Conservation (phyloP, 2,797 vertebrate species). For the Micropoecilia bifurca region DNA sequence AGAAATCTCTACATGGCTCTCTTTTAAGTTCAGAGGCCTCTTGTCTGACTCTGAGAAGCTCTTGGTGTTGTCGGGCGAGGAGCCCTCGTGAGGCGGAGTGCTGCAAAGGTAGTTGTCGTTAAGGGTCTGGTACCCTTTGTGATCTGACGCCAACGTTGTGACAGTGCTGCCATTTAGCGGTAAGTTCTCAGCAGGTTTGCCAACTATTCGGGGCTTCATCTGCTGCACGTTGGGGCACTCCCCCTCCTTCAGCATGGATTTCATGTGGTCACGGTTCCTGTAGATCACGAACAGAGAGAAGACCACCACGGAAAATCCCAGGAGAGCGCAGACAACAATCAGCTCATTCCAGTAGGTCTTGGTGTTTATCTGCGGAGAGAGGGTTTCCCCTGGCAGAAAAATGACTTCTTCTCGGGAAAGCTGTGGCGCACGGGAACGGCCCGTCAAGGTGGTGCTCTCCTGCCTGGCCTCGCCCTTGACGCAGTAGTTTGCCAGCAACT, state of each 20-base stretch:
- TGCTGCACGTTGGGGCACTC: conserved; percentile 86
- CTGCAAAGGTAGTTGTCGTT: conserved; percentile 90
- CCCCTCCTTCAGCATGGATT: conserved; percentile 89
- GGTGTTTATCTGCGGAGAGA: conserved; percentile 76
- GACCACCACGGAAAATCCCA: conserved; percentile 82
- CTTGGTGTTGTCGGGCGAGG: conserved; percentile 81
- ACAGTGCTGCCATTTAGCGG: conserved; percentile 88
- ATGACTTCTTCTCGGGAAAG: conserved; percentile 70
- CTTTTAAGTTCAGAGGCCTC: conserved; percentile 87
- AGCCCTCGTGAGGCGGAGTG: conserved; percentile 85
- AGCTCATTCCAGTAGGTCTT: conserved; percentile 97
- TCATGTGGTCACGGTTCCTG: conserved; percentile 88
- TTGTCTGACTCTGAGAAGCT: conserved; percentile 89
- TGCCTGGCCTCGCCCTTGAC: conserved; percentile 76
- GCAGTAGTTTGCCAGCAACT: conserved; percentile 93
- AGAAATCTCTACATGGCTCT: conserved; percentile 92
- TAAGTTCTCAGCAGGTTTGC: conserved; percentile 86
- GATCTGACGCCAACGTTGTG: conserved; percentile 81
- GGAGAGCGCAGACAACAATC: conserved; percentile 89
- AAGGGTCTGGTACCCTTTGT: conserved; percentile 95
- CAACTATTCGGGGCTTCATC: conserved; percentile 83
- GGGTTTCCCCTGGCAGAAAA: conserved; percentile 63
- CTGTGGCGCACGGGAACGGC: conserved; percentile 61
- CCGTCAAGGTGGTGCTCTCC: conserved; percentile 61
- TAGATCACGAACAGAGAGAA: conserved; percentile 88